phyloP scores from a whole-genome alignment of 2,888 invertebrate genomes.

The Drosophila algonquin region DNA sequence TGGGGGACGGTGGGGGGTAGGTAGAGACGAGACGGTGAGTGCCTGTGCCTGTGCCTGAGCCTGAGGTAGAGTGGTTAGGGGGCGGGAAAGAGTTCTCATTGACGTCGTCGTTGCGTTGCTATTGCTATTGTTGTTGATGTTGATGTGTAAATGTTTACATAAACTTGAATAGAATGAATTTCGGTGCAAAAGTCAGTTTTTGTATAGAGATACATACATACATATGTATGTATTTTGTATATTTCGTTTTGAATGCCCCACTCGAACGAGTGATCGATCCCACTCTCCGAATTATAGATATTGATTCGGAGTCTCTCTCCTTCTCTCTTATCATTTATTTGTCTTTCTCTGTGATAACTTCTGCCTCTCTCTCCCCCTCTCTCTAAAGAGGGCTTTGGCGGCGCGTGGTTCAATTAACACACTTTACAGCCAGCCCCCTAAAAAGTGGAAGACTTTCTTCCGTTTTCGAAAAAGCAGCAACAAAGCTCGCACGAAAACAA shows the following conservation, averaged over 20 bases:
- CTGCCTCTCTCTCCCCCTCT: background rate
- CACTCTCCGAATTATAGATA: background rate
- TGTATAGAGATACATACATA: slow-evolving; percentile 19
- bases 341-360: background rate
- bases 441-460: background rate
- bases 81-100: slow-evolving; percentile 43
- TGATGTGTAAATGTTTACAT: slow-evolving; percentile 70
- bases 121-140: slow-evolving; percentile 6
- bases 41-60: background rate
- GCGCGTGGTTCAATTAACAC: slow-evolving; percentile 74
- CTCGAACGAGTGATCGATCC: background rate
- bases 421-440: slow-evolving; percentile 41
- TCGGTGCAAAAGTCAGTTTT: slow-evolving; percentile 52
- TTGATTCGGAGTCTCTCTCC: background rate
- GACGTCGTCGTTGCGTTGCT: slow-evolving; percentile 53
- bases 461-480: slow-evolving; percentile 11
- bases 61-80: background rate
- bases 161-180: slow-evolving; percentile 61
- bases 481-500: background rate
- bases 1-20: background rate
- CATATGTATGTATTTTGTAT: slow-evolving; percentile 28
- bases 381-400: slow-evolving; percentile 29
- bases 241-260: background rate
- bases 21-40: background rate
- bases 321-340: background rate